Evolutionary conservation across 2,797 vertebrate species (phyloP).

Genomic region (Darevskia mixta): DNA sequence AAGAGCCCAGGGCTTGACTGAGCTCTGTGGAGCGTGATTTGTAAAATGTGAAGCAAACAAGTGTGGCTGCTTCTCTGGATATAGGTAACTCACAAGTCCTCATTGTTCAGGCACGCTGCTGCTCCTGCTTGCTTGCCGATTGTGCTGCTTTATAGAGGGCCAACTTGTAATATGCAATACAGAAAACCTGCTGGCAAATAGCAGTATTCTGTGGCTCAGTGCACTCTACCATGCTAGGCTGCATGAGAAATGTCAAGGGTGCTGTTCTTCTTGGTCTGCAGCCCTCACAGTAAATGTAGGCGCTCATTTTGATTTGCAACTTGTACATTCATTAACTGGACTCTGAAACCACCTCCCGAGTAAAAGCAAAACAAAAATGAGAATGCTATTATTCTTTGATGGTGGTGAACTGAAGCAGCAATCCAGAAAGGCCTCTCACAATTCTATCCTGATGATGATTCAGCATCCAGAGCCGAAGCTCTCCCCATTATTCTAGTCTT

Average conservation of each 20-base stretch:
- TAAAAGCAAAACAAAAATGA: background rate
- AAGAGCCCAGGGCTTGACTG: background rate
- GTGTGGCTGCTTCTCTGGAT: background rate
- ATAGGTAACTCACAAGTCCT: background rate
- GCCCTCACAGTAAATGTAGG: too few relatives aligned
- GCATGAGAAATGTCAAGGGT: background rate
- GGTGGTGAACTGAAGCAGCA: background rate
- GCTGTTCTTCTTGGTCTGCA: background rate
- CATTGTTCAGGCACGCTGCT: background rate
- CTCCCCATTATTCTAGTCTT: background rate
- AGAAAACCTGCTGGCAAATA: background rate
- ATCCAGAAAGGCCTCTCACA: background rate
- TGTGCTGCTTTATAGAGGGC: background rate
- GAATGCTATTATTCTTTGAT: background rate
- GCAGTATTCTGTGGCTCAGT: background rate
- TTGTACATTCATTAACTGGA: background rate
- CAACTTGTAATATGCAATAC: background rate
- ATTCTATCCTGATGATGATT: background rate
- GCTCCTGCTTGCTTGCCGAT: background rate
- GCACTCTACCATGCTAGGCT: background rate
- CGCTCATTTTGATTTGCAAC: background rate
- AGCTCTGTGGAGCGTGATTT: background rate
- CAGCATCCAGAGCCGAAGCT: background rate
- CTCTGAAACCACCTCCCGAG: background rate
- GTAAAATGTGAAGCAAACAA: background rate